These are phyloP conservation scores for Seriola rivoliana DNA, from an alignment of 2,113 vertebrate species.

Conservation along the genomic window DNA sequence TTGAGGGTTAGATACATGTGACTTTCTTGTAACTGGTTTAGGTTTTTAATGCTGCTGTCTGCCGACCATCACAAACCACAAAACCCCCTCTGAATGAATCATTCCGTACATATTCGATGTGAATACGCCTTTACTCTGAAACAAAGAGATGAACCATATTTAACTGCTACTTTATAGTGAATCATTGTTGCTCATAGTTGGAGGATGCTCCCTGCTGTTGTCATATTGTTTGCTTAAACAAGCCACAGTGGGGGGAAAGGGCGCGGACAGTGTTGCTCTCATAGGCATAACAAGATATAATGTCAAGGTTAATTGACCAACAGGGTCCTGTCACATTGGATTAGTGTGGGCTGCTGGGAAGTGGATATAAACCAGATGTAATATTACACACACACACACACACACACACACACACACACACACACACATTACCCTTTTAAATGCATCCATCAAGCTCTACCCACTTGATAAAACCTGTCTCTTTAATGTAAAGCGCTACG, in stretches of 20 bases:
- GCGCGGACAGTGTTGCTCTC: slow-evolving; percentile 50
- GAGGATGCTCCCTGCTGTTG: slow-evolving; percentile 25
- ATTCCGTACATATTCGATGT: not conserved
- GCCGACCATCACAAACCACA: not conserved
- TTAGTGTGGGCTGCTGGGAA: slow-evolving; percentile 70
- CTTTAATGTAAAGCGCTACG: slow-evolving; percentile 23
- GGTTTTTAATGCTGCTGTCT: no score
- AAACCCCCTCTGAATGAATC: not conserved
- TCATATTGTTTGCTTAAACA: slow-evolving; percentile 48
- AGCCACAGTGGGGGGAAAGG: slow-evolving; percentile 45
- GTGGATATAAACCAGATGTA: slow-evolving; percentile 66
- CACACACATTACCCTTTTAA: slow-evolving; percentile 17
- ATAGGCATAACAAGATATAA: slow-evolving; percentile 76
- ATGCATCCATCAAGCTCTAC: slow-evolving; percentile 19
- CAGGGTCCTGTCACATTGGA: slow-evolving; percentile 78
- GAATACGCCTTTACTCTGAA: not conserved
- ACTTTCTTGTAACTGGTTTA: no score
- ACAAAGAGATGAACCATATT: no score
- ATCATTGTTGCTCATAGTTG: slow-evolving; percentile 4
- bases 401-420: slow-evolving; percentile 24
- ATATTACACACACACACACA: slow-evolving; percentile 43
- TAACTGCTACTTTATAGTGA: not conserved
- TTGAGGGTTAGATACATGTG: not conserved
- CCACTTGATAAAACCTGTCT: slow-evolving; percentile 13
- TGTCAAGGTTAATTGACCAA: slow-evolving; percentile 85